Percentiles rank a stretch among this genome's conserved stretches.
Evolutionary conservation across 2,888 invertebrate genomes (phyloP).

Genomic region (Tuta absoluta): DNA sequence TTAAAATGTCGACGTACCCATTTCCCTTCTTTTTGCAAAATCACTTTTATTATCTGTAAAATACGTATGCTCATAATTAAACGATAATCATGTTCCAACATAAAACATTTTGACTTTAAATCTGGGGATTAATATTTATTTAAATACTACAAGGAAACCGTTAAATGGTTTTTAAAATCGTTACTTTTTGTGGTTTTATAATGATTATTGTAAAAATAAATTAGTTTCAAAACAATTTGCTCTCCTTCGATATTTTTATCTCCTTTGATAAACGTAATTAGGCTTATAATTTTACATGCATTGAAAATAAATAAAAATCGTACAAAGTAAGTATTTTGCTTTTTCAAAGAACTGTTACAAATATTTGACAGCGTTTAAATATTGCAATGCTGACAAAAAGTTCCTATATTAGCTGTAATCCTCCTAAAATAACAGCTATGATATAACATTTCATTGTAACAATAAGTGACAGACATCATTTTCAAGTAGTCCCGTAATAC

Average conservation of each 20-base stretch:
- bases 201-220: background rate
- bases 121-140: constrained; percentile 2
- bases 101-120: background rate
- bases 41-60: constrained; percentile 11
- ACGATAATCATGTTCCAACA: background rate
- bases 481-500: constrained; percentile 31
- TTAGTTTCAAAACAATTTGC: background rate
- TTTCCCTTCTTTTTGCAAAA: constrained; percentile 8
- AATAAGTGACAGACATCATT: too few species aligned
- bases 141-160: constrained; percentile 8
- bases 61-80: constrained; percentile 18
- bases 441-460: too few species aligned
- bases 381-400: too few species aligned
- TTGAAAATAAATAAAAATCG: background rate
- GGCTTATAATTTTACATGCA: background rate
- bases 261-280: background rate
- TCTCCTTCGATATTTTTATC: background rate
- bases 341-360: too few species aligned
- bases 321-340: too few species aligned
- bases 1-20: background rate
- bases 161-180: background rate
- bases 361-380: too few species aligned
- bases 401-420: too few species aligned
- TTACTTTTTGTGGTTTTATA: background rate
- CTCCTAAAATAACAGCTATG: too few species aligned